These are phyloP conservation scores for Branchipolynoe longqiensis DNA, from an alignment of 2,888 invertebrate genomes.

Conservation along the genomic window DNA sequence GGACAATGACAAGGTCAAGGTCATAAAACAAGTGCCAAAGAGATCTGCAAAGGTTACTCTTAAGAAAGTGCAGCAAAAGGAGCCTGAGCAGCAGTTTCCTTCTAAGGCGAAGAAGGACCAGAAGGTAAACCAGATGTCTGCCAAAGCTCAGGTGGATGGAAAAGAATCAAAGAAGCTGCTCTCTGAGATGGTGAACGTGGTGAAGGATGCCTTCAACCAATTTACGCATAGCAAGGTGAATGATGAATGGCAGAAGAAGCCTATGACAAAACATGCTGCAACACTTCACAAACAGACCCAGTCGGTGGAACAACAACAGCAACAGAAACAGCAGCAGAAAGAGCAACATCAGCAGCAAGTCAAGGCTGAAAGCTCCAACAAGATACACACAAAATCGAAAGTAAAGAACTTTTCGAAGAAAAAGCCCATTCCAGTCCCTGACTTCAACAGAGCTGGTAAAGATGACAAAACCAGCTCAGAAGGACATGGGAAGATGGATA, in stretches of 20 bases:
- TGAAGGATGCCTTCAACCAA: no score
- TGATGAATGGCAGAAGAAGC: no score
- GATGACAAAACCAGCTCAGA: neutral
- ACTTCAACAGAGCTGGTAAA: neutral
- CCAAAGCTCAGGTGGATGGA: no score
- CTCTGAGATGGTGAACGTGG: neutral
- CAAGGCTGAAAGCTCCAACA: neutral
- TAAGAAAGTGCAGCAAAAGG: no score
- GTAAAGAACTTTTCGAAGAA: conserved; percentile 1
- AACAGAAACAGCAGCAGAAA: conserved; percentile 3
- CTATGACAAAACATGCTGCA: no score
- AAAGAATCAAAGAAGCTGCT: neutral
- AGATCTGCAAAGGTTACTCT: no score
- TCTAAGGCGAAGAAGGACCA: no score
- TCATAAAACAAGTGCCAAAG: neutral
- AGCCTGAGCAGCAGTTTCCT: no score
- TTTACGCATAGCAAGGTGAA: no score
- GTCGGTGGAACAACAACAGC: conserved; percentile 3
- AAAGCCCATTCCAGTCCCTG: conserved; percentile 14
- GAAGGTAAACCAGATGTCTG: no score
- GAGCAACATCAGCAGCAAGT: neutral
- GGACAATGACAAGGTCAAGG: neutral
- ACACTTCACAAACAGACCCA: no score
- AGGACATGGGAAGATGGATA: no score
- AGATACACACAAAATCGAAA: neutral